Evolutionary conservation across 2,797 vertebrate species (phyloP).

Genomic region (Mareca penelope): DNA sequence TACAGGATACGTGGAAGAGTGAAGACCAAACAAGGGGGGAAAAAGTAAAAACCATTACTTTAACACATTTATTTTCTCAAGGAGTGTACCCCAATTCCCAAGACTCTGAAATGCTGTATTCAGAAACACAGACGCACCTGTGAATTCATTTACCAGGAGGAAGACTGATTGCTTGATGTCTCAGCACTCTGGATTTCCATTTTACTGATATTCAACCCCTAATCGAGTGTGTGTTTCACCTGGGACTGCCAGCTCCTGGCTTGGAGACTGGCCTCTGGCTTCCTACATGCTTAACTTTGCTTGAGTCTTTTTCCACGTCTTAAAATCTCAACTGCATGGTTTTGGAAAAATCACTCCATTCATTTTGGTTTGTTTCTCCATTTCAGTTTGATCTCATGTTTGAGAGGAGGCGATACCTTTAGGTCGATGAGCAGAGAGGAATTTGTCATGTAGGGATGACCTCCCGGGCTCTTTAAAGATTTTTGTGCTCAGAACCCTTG

Average conservation of each 20-base stretch:
- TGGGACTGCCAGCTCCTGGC: too few relatives aligned
- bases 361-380: too few relatives aligned
- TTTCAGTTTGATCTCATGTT: background rate
- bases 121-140: rapidly evolving
- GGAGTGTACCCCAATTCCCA: background rate
- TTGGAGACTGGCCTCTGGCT: background rate
- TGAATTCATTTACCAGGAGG: background rate
- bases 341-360: background rate
- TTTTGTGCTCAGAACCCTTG: background rate
- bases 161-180: background rate
- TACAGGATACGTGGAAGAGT: rapidly evolving
- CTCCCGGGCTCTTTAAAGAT: background rate
- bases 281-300: background rate
- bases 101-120: background rate
- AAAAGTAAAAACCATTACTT: background rate
- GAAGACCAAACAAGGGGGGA: rapidly evolving
- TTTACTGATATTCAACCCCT: rapidly evolving
- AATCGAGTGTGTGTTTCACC: rapidly evolving
- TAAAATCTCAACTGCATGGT: background rate
- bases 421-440: background rate
- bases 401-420: background rate
- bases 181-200: background rate
- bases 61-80: background rate
- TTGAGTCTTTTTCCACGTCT: background rate
- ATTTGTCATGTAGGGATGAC: background rate